These are phyloP conservation scores for Hemiscyllium ocellatum DNA, from an alignment of 2,113 vertebrate genomes.

Conservation along the genomic window DNA sequence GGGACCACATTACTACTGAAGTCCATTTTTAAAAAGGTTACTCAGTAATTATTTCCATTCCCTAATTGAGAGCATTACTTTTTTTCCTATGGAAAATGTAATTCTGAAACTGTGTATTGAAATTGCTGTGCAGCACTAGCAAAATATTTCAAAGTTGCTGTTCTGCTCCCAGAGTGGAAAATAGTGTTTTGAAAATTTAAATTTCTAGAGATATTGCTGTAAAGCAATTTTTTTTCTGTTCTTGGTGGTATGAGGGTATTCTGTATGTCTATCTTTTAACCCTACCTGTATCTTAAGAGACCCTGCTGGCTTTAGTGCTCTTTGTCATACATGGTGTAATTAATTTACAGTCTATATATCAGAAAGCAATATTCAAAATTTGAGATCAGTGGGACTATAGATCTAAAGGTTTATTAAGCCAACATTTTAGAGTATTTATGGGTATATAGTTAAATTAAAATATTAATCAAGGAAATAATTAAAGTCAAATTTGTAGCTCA, in stretches of 20 bases:
- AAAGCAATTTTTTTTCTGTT: neutral
- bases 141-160: neutral
- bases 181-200: constrained; percentile 24
- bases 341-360: neutral
- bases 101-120: constrained; percentile 9
- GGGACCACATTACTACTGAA: constrained; percentile 3
- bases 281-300: constrained; percentile 13
- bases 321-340: constrained; percentile 3
- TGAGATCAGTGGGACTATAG: neutral
- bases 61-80: neutral
- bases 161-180: neutral
- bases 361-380: neutral
- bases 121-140: neutral
- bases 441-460: neutral
- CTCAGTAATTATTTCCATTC: neutral
- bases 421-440: neutral
- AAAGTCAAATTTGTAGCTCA: neutral
- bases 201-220: neutral
- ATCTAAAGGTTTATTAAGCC: neutral
- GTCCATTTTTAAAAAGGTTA: neutral
- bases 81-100: constrained; percentile 35
- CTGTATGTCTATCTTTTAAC: neutral
- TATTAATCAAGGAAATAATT: neutral
- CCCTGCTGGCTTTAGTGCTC: constrained; percentile 24
- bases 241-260: constrained; percentile 16